phyloP scores from a whole-genome alignment of 2,888 invertebrate species.

The Dasypolia templi region DNA sequence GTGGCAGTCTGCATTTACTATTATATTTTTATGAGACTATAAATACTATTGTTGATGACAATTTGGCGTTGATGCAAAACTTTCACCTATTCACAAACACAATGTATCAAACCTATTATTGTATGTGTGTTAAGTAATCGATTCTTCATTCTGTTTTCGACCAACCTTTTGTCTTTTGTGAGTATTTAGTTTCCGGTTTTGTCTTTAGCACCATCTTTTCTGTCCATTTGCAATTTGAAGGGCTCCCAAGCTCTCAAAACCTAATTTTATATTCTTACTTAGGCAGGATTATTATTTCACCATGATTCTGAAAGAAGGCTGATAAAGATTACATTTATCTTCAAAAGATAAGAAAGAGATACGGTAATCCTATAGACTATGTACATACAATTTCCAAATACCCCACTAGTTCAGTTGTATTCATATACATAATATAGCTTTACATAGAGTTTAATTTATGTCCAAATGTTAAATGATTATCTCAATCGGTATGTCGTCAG shows the following conservation, averaged over 20 bases:
- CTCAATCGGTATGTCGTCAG: constrained; percentile 12
- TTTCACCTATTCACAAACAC: constrained; percentile 27
- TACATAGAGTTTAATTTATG: not conserved
- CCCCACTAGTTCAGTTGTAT: not conserved
- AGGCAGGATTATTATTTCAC: not conserved
- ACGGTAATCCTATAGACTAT: constrained; percentile 14
- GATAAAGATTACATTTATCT: constrained; percentile 19
- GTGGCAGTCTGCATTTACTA: constrained; percentile 31
- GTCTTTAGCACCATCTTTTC: not conserved
- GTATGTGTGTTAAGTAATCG: constrained; percentile 4
- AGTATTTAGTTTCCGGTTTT: not conserved
- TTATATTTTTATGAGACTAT: constrained; percentile 26
- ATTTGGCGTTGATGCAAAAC: constrained; percentile 42
- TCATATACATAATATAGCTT: not conserved
- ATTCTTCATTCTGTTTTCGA: constrained; percentile 1
- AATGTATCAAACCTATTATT: constrained; percentile 21
- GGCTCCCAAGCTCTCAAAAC: constrained; percentile 5
- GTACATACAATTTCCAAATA: constrained; percentile 14
- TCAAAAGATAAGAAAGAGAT: constrained; percentile 30
- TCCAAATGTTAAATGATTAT: not conserved
- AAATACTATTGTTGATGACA: constrained; percentile 18
- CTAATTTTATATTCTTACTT: not conserved
- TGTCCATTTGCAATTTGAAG: not conserved
- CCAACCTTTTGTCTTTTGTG: not conserved
- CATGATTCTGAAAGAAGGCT: not conserved